Base-by-base conservation (phyloP, 2,888 invertebrate species). In the Eristalinus aeneus region DNA sequence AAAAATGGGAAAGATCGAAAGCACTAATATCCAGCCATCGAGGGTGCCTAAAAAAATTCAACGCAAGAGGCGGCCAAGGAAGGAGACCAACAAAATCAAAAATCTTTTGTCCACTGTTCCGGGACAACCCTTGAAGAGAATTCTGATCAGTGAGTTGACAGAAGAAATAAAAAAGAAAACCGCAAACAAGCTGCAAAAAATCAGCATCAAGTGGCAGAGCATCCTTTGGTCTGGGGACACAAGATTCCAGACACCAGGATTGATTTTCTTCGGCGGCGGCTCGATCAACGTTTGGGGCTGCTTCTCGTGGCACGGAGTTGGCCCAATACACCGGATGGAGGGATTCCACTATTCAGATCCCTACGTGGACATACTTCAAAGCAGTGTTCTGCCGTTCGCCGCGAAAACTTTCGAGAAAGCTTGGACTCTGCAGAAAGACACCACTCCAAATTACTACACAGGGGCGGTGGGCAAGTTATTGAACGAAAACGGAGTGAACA, bases 221-320 rank as follows among this genome's bases (percentile, higher is more conserved):
- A 46, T 65, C 65, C 1, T 65, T 10, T 65, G 65, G 65, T 27
- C 65, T 0, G 65, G 65, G 10, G 72, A 80, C 27, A 67, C 64
- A 0, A 81, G 23, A 22, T 68, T 69, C 11, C 36, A 2, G 32
- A 46, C 46, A 0, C 61, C 61, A 11, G 63, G 67, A 22, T 36
- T 81, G 9, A 75, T 75, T 12, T 63, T 61, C 53, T 65, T 65
- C 27, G 80, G 74, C 22, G 80, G 80, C 6, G 61, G 69, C 4
- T 23, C 32, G 1, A 36, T 81, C 12, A 69, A 12, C 16, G 68
- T 74, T 2, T 81, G 75, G 75, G 75, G 53, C 11, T 68, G 56
- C 12, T 75, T 81, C 54, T 54, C 54, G 12, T 61, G 63, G 32
- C 53, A 75, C 12, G 74, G 80, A 3, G 68, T 75, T 53, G 80